phyloP scores from a whole-genome alignment of 2,797 vertebrate genomes.

The Xenopus petersii region DNA sequence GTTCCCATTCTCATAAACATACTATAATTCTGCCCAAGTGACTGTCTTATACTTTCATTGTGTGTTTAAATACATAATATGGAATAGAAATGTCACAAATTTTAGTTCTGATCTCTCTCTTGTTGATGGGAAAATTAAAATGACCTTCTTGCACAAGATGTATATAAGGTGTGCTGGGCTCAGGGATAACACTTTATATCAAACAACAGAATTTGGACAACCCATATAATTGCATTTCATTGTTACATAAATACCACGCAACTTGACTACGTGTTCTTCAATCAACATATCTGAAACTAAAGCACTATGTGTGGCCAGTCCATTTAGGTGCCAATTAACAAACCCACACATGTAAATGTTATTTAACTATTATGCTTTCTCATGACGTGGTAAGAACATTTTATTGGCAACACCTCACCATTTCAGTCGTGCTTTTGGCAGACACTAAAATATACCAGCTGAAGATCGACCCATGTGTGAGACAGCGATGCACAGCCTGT shows the following conservation, averaged over 20 bases:
- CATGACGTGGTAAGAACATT: not conserved
- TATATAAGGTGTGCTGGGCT: constrained; percentile 14
- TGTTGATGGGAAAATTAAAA: constrained; percentile 17
- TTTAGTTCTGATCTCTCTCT: not conserved
- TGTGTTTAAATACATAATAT: not conserved
- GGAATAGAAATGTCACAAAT: not conserved
- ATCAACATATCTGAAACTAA: constrained; percentile 4
- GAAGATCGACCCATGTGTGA: not conserved
- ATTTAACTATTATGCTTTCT: constrained; percentile 2
- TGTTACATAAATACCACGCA: constrained; percentile 23
- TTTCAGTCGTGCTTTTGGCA: too few relatives aligned
- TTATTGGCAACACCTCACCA: not conserved
- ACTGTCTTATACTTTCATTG: too few relatives aligned
- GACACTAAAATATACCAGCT: not conserved
- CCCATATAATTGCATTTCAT: constrained; percentile 27
- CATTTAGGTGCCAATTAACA: constrained; percentile 6
- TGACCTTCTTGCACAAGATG: not conserved
- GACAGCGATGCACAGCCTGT: constrained; percentile 1
- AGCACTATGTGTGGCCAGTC: constrained; percentile 14
- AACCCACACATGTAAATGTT: not conserved
- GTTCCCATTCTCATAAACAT: too few relatives aligned
- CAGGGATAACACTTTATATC: constrained; percentile 24
- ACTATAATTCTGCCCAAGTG: too few relatives aligned
- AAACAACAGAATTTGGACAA: constrained; percentile 1
- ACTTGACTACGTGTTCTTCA: not conserved